phyloP scores from a whole-genome alignment of 2,113 vertebrate genomes.

The Scolopax mira region DNA sequence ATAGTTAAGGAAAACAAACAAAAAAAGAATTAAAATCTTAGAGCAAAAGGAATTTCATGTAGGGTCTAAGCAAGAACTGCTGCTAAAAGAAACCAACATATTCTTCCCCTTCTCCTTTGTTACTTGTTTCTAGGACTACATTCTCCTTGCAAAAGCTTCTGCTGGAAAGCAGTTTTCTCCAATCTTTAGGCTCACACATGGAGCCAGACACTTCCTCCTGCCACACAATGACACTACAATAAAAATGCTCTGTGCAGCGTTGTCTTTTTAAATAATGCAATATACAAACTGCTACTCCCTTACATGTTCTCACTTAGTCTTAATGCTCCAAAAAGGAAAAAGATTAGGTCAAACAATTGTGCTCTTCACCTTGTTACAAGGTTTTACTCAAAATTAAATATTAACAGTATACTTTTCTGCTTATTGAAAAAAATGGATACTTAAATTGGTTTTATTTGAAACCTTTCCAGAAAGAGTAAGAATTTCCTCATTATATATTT shows the following conservation, averaged over 20 bases:
- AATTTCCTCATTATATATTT: slow-evolving; percentile 26
- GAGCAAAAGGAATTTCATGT: background rate
- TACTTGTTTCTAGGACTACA: background rate
- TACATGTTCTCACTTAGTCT: background rate
- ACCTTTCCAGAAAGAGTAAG: background rate
- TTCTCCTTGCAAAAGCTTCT: background rate
- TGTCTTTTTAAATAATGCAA: background rate
- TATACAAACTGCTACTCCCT: background rate
- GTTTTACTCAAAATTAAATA: slow-evolving; percentile 13
- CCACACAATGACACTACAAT: background rate
- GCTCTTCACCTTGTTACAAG: background rate
- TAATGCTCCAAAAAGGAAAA: background rate
- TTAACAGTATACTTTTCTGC: background rate
- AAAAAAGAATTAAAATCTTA: background rate
- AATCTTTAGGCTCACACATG: background rate
- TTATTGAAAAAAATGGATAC: background rate
- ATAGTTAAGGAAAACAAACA: background rate
- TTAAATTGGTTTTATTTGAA: slow-evolving; percentile 42
- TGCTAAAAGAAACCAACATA: background rate
- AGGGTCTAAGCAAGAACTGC: background rate
- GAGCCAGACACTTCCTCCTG: background rate
- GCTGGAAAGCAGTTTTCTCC: background rate
- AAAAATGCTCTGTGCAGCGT: background rate
- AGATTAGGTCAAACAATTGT: background rate
- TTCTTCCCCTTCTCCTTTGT: background rate